Evolutionary conservation across 2,888 invertebrate species (phyloP), one percentile per base, ranked within the genome.

Genomic region (Macrophya annulata): DNA sequence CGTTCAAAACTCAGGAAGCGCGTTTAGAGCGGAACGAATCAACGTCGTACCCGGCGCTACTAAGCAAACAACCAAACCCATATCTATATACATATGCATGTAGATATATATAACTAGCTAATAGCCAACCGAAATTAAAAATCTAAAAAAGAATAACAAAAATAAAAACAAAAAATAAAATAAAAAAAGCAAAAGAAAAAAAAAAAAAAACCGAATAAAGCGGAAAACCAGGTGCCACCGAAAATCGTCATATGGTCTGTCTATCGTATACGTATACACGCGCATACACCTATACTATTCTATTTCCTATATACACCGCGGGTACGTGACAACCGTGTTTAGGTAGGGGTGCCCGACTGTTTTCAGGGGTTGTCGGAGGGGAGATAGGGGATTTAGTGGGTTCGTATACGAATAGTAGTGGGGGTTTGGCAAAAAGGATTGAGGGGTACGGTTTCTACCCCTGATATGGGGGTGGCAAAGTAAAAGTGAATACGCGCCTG

Each of bases 301-400:
- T n/a, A 17, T 51, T 90, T 86, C 90, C 51, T 45, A 31, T 45
- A 48, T 45, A 40, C 51, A 51, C 83, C 89, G n/a, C n/a, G n/a
- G 89, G 89, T 90, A 92, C 91, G 91, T 91, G 92, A 92, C 92
- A 90, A 91, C 91, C 90, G 90, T 90, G 89, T 90, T 91, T 74
- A 45, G 88, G 87, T 87, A 86, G 87, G 87, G 86, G 77, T 10
- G 84, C 37, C 31, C 81, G 82, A 62, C 21, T 71, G 83, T 65
- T 83, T 71, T 62, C 83, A 45, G 83, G 83, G 83, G 45, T 37
- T 37, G 81, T 62, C 85, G 31, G 40, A 59, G 77, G 76, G 37
- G 85, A 83, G 86, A 43, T 74, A n/a, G 86, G 84, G 85, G 74
- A 10, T 48, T 15, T 40, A 31, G 59, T 86, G 76, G 31, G 31